Evolutionary conservation across 1,140 invertebrate genomes (phyloP).

Genomic region (Philaenus spumarius): DNA sequence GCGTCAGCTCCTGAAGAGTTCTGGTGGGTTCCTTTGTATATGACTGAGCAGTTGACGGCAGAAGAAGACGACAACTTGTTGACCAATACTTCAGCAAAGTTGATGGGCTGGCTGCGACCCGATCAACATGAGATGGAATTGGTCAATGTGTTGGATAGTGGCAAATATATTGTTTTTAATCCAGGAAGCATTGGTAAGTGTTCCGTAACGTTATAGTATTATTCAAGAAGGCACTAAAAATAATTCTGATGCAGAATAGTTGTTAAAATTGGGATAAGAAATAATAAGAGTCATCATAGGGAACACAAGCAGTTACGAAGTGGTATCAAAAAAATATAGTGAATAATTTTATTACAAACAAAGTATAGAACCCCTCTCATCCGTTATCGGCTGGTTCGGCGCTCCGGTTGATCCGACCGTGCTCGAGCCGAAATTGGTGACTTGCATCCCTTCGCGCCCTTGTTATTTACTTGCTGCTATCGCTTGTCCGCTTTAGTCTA

Average conservation of each 20-base stretch:
- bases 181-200: slow-evolving; percentile 67
- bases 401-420: too few relatives aligned
- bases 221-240: not conserved
- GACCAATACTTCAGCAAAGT: not conserved
- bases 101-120: slow-evolving; percentile 20
- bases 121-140: slow-evolving; percentile 12
- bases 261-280: too few relatives aligned
- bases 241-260: not conserved
- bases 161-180: slow-evolving; percentile 55
- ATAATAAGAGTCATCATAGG: too few relatives aligned
- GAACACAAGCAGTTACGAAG: too few relatives aligned
- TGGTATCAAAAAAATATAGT: too few relatives aligned
- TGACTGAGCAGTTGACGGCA: not conserved
- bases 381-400: too few relatives aligned
- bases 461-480: too few relatives aligned
- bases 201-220: not conserved
- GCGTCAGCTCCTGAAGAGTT: slow-evolving; percentile 12
- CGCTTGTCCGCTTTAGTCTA: too few relatives aligned
- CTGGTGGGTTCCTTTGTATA: slow-evolving; percentile 26
- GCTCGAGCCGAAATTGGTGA: too few relatives aligned
- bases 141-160: slow-evolving; percentile 10
- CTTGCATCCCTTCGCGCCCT: too few relatives aligned
- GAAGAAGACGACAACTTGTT: not conserved
- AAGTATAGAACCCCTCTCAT: too few relatives aligned
- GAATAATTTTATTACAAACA: too few relatives aligned